Evolutionary conservation across 2,888 invertebrate genomes (phyloP).

Genomic region (Ichneumoninae sp.): DNA sequence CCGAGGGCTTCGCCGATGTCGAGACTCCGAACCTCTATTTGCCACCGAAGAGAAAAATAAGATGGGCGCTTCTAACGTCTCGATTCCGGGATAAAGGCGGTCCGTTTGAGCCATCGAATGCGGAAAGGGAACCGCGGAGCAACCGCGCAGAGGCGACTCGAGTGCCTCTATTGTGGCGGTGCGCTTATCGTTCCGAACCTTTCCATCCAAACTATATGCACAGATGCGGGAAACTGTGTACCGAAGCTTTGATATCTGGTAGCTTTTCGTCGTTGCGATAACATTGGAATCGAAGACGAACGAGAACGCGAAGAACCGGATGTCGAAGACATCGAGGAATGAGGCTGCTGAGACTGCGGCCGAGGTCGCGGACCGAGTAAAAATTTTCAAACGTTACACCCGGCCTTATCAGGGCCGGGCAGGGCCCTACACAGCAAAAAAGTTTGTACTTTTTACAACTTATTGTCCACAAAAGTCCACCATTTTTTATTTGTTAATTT

Average conservation of each 20-base stretch:
- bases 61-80: neutral
- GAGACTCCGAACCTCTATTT: neutral
- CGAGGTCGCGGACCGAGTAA: too few relatives aligned
- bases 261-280: neutral
- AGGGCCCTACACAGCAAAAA: too few relatives aligned
- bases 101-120: too few relatives aligned
- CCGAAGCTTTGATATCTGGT: neutral
- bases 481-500: too few relatives aligned
- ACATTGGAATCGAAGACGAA: neutral
- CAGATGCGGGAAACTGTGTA: neutral
- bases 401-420: too few relatives aligned
- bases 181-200: neutral
- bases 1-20: slow-evolving; percentile 2
- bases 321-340: too few relatives aligned
- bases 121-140: too few relatives aligned
- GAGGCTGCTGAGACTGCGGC: too few relatives aligned
- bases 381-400: too few relatives aligned
- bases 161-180: neutral
- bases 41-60: neutral
- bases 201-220: neutral
- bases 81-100: too few relatives aligned
- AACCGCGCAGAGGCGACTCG: neutral
- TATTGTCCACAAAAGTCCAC: too few relatives aligned
- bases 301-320: neutral
- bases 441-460: too few relatives aligned